Evolutionary conservation across 2,888 invertebrate species (phyloP).

Genomic region (Uloborus plumipes): DNA sequence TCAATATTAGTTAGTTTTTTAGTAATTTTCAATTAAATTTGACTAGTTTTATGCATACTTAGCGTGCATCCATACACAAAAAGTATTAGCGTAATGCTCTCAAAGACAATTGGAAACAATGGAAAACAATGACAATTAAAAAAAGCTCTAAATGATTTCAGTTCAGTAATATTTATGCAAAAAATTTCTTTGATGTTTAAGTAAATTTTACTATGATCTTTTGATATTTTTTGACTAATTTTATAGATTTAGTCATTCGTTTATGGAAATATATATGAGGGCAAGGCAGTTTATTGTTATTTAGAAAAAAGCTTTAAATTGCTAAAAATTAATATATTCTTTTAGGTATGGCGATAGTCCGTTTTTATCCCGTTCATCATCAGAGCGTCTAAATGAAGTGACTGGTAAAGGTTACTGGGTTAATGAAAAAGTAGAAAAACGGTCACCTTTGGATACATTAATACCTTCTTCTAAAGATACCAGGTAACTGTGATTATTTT

Average conservation of each 20-base stretch:
- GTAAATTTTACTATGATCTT: neutral
- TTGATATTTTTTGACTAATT: neutral
- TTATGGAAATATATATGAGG: neutral
- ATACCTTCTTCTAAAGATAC: slow-evolving; percentile 56
- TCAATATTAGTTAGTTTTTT: neutral
- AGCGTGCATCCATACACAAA: too few species aligned
- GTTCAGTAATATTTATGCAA: too few species aligned
- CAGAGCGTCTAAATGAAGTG: slow-evolving; percentile 44
- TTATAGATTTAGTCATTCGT: neutral
- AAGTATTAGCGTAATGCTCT: too few species aligned
- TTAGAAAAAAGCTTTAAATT: too few species aligned
- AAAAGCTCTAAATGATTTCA: too few species aligned
- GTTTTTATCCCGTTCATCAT: slow-evolving; percentile 63
- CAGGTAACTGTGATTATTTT: slow-evolving; percentile 33
- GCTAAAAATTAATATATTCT: too few species aligned
- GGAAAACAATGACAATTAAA: too few species aligned
- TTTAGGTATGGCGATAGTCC: slow-evolving; percentile 66
- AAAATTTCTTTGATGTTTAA: too few species aligned
- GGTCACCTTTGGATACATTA: slow-evolving; percentile 48
- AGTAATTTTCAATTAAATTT: too few species aligned
- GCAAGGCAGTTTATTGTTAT: neutral
- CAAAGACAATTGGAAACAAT: too few species aligned
- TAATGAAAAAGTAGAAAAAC: slow-evolving; percentile 61
- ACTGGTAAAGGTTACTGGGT: slow-evolving; percentile 51
- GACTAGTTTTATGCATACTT: too few species aligned